Evolutionary conservation across 92 coral and sea anemone genomes (phyloP).

Genomic region (Paragorgia papillata): DNA sequence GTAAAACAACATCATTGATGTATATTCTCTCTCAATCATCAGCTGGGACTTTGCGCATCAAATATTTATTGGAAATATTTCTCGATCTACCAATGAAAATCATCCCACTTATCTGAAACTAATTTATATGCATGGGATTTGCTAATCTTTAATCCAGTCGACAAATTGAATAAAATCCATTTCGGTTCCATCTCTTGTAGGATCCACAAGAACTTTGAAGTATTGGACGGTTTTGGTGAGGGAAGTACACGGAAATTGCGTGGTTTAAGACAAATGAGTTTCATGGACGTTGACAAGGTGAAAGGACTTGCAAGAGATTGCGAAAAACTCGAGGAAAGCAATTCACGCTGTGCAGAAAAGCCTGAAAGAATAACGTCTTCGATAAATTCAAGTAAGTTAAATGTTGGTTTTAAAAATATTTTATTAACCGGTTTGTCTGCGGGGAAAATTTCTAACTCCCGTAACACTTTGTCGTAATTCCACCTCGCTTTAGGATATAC

Average conservation of each 20-base stretch:
- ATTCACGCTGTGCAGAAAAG: not conserved
- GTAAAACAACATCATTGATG: too few relatives aligned
- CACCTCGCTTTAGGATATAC: too few relatives aligned
- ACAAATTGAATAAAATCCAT: not conserved
- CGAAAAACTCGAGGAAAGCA: not conserved
- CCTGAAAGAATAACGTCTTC: not conserved
- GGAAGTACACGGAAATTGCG: not conserved
- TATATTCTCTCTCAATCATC: not conserved
- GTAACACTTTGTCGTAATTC: too few relatives aligned
- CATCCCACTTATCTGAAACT: not conserved
- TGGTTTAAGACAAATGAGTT: not conserved
- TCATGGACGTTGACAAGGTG: not conserved
- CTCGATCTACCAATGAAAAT: not conserved
- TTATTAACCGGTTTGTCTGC: too few relatives aligned
- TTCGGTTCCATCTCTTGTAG: not conserved
- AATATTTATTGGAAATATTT: constrained; percentile 13
- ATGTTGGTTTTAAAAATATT: not conserved
- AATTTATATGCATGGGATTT: not conserved
- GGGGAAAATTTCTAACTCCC: too few relatives aligned
- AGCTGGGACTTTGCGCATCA: constrained; percentile 17
- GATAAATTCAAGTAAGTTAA: not conserved
- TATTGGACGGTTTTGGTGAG: not conserved
- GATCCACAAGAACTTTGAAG: not conserved
- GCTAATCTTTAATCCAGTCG: not conserved
- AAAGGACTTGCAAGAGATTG: too few relatives aligned